Evolutionary conservation across 2,888 invertebrate genomes (phyloP).

Genomic region (Abscondita cerata): DNA sequence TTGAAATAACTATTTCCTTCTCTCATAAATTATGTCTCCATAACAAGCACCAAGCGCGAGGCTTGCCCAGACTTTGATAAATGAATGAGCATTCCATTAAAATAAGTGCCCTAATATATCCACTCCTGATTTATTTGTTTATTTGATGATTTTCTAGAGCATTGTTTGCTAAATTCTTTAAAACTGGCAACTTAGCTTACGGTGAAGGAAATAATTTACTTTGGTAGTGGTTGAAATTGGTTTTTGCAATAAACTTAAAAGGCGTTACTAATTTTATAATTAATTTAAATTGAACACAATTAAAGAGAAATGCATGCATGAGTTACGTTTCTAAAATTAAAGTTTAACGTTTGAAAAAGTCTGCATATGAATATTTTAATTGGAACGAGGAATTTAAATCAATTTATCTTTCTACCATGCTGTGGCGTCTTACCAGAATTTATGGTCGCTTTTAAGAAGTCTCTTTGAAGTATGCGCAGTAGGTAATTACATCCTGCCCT

Average conservation of each 20-base stretch:
- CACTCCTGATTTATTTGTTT: slow-evolving; percentile 56
- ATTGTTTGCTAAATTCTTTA: slow-evolving; percentile 43
- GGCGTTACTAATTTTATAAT: too few species aligned
- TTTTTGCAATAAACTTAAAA: too few species aligned
- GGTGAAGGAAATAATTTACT: slow-evolving; percentile 5
- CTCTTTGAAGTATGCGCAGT: slow-evolving; percentile 45
- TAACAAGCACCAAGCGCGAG: slow-evolving; percentile 53
- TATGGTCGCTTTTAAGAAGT: slow-evolving; percentile 37
- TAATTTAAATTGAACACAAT: too few species aligned
- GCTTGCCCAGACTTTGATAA: slow-evolving; percentile 54
- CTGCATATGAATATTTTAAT: slow-evolving; percentile 12
- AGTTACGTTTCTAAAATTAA: too few species aligned
- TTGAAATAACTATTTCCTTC: slow-evolving; percentile 57
- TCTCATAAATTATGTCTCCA: slow-evolving; percentile 57
- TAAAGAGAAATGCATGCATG: too few species aligned
- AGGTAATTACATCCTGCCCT: slow-evolving; percentile 50
- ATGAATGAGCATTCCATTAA: slow-evolving; percentile 57
- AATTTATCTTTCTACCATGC: slow-evolving; percentile 35
- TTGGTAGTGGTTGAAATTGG: background rate
- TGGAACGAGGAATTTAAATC: slow-evolving; percentile 35
- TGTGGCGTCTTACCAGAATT: slow-evolving; percentile 38
- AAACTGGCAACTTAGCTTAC: slow-evolving; percentile 24
- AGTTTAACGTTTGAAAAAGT: background rate
- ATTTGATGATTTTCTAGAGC: slow-evolving; percentile 51
- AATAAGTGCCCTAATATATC: slow-evolving; percentile 58